Percentiles rank a stretch among this genome's conserved stretches.
These are phyloP conservation scores for Cheirogaleus major DNA, from an alignment of 2,797 vertebrate species.

Conservation along the genomic window DNA sequence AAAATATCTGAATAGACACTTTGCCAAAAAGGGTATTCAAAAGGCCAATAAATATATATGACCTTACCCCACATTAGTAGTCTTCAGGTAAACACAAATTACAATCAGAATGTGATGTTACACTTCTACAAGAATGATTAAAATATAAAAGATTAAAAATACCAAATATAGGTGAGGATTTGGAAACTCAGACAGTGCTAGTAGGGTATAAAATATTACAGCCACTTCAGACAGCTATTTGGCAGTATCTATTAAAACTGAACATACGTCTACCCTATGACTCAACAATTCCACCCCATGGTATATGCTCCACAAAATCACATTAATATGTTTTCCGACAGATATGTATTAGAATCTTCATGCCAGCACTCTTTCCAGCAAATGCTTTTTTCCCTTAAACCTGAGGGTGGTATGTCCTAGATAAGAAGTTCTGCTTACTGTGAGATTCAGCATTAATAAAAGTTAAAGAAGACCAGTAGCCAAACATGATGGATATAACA, in stretches of 20 bases:
- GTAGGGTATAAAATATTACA: not conserved
- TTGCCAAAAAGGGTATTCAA: not conserved
- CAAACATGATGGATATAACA: not conserved
- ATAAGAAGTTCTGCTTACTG: not conserved
- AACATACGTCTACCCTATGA: not conserved
- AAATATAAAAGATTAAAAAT: constrained; percentile 4
- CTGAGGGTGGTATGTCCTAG: not conserved
- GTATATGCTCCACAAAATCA: not conserved
- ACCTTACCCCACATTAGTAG: not conserved
- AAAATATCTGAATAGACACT: not conserved
- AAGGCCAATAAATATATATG: not conserved
- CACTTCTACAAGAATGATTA: not conserved
- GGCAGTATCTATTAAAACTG: not conserved
- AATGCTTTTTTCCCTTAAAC: not conserved
- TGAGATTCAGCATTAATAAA: not conserved
- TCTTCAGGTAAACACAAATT: not conserved
- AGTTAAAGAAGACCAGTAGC: not conserved
- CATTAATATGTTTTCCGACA: not conserved
- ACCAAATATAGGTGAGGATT: not conserved
- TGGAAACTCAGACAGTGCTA: not conserved
- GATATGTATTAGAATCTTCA: not conserved
- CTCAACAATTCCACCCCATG: not conserved
- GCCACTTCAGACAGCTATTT: not conserved
- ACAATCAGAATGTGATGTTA: not conserved
- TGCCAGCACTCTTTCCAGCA: not conserved